These are phyloP conservation scores for Nothobranchius kuhntae DNA, from an alignment of 2,113 vertebrate species.

Conservation along the genomic window DNA sequence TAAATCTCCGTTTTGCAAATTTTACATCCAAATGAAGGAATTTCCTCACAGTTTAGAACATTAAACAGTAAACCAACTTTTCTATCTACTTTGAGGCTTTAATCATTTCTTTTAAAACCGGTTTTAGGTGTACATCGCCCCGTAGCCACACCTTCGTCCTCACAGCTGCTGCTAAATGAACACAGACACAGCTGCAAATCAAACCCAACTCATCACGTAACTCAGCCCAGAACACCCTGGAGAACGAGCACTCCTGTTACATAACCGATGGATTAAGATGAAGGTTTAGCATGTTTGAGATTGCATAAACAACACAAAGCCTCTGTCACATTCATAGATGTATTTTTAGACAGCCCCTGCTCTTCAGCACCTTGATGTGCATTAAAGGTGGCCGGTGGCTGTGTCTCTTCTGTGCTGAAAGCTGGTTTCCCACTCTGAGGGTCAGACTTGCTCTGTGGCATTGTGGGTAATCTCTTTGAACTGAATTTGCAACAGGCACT, in stretches of 20 bases:
- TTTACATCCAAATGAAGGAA: too few relatives aligned
- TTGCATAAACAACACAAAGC: constrained; percentile 66
- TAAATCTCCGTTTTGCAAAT: too few relatives aligned
- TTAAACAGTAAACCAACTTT: background rate
- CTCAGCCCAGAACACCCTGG: constrained; percentile 31
- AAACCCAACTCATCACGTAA: constrained; percentile 42
- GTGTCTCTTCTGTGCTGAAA: constrained; percentile 27
- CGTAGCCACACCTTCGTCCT: constrained; percentile 15
- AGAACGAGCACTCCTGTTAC: constrained; percentile 52
- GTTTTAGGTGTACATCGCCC: constrained; percentile 9
- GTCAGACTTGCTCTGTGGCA: constrained; percentile 35
- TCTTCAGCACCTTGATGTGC: constrained; percentile 10
- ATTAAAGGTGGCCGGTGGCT: constrained; percentile 34
- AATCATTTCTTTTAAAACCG: constrained; percentile 1
- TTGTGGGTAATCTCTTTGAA: constrained; percentile 60
- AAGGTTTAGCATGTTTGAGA: constrained; percentile 55
- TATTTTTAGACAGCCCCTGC: constrained; percentile 59
- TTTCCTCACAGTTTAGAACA: background rate
- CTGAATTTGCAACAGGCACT: constrained; percentile 37
- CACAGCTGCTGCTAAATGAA: constrained; percentile 48
- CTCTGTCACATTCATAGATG: constrained; percentile 52
- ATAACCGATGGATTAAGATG: constrained; percentile 64
- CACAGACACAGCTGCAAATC: constrained; percentile 42
- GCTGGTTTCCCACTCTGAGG: constrained; percentile 34
- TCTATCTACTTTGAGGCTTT: constrained; percentile 5